Percentiles rank a stretch among this genome's conserved stretches.
These are phyloP conservation scores for Tetramorium alpestre DNA, from an alignment of 1,140 invertebrate species.

Conservation along the genomic window DNA sequence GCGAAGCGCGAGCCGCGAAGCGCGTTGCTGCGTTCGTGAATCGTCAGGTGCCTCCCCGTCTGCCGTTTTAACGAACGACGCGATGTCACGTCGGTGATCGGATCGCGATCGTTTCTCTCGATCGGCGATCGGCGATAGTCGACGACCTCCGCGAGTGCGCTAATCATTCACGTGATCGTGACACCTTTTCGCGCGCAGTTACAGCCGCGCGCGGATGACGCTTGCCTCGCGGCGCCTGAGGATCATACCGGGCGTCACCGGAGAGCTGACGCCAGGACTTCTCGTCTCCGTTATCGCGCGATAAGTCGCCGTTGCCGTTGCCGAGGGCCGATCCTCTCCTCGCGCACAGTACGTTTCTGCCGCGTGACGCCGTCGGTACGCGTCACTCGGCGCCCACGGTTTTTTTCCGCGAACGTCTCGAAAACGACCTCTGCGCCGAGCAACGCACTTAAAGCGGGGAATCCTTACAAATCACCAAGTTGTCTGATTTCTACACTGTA, in stretches of 20 bases:
- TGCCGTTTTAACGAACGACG: neutral
- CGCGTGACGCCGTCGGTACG: neutral
- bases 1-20: neutral
- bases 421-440: neutral
- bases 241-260: neutral
- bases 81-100: neutral
- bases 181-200: neutral
- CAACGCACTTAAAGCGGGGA: neutral
- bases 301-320: neutral
- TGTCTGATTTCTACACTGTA: neutral
- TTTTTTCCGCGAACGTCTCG: neutral
- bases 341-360: neutral
- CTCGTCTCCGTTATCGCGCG: neutral
- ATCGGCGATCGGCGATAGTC: neutral
- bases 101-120: neutral
- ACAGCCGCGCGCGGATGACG: neutral
- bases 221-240: neutral
- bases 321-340: neutral
- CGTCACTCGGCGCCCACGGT: neutral
- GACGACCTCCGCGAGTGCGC: neutral
- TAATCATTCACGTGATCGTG: constrained; percentile 40
- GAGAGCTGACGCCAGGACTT: neutral
- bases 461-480: neutral
- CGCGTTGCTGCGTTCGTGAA: neutral
- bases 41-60: neutral